A percentile compares a stretch with the other conserved stretches of the same genome.
These are phyloP conservation scores for Liopterus haemorrhoidalis DNA, from an alignment of 2,888 invertebrate genomes.

Conservation along the genomic window DNA sequence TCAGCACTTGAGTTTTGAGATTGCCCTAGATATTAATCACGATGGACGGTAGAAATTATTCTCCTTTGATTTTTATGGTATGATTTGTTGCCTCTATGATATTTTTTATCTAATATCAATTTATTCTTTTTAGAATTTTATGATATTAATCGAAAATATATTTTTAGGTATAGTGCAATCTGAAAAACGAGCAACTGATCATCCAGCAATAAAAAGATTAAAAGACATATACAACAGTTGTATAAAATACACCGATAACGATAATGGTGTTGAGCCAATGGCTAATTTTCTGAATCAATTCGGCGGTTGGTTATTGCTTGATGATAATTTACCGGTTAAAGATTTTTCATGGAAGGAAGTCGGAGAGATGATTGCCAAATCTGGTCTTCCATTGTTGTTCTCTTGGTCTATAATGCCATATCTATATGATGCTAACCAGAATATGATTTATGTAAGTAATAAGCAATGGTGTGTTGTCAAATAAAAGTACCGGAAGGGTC, in stretches of 20 bases:
- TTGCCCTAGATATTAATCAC: too few relatives aligned
- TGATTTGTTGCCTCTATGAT: too few relatives aligned
- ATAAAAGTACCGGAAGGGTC: too few relatives aligned
- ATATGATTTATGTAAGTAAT: constrained; percentile 40
- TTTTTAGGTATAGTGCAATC: not conserved
- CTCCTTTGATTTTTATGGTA: too few relatives aligned
- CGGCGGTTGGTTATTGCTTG: constrained; percentile 41
- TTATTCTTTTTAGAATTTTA: not conserved
- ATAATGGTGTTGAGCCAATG: constrained; percentile 37
- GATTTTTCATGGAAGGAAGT: constrained; percentile 39
- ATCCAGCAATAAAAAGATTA: constrained; percentile 41
- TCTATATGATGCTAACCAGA: constrained; percentile 36
- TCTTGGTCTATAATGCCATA: constrained; percentile 38
- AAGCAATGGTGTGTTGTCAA: not conserved
- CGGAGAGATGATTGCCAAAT: constrained; percentile 40
- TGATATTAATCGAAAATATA: not conserved
- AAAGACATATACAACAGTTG: constrained; percentile 42
- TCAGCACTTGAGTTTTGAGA: too few relatives aligned
- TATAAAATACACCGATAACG: constrained; percentile 35
- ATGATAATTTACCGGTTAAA: constrained; percentile 12
- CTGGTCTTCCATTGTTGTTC: constrained; percentile 43
- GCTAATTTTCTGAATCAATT: constrained; percentile 37
- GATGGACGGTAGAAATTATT: too few relatives aligned
- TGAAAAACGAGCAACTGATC: not conserved
- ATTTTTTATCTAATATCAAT: too few relatives aligned